Evolutionary conservation across 1,140 invertebrate species (phyloP).

Genomic region (Eriosoma lanigerum): DNA sequence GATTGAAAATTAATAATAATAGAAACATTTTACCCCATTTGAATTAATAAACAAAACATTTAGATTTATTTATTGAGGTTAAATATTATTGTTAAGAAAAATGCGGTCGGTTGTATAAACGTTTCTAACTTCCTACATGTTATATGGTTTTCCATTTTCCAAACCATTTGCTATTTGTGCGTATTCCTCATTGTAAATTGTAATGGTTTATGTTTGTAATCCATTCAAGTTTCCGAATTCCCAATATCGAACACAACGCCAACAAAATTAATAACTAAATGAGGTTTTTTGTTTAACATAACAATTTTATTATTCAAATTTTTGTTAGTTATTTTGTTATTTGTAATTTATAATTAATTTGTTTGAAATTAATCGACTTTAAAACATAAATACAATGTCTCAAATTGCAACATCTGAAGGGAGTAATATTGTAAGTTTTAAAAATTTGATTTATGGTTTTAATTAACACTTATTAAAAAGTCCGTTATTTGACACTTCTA

Average conservation of each 20-base stretch:
- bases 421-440: constrained; percentile 17
- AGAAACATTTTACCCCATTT: not conserved
- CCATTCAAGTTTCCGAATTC: too few species aligned
- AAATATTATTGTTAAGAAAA: not conserved
- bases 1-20: too few species aligned
- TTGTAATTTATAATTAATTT: not conserved
- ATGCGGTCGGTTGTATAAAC: constrained; percentile 25
- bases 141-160: constrained; percentile 2
- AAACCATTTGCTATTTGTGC: not conserved
- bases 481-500: too few species aligned
- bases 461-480: too few species aligned
- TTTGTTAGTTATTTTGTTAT: not conserved
- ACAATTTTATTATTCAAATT: too few species aligned
- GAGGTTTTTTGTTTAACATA: not conserved
- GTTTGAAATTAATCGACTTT: not conserved
- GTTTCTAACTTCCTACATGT: constrained; percentile 38
- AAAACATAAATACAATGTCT: constrained; percentile 18
- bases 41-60: not conserved
- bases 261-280: not conserved
- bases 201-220: not conserved
- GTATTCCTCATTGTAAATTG: not conserved
- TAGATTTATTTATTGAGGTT: constrained; percentile 23
- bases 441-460: not conserved
- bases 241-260: too few species aligned
- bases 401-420: constrained; percentile 1